Percentiles rank a stretch among this genome's conserved stretches.
Conservation (phyloP, 2,113 vertebrate species). For the Ptilonorhynchus violaceus region DNA sequence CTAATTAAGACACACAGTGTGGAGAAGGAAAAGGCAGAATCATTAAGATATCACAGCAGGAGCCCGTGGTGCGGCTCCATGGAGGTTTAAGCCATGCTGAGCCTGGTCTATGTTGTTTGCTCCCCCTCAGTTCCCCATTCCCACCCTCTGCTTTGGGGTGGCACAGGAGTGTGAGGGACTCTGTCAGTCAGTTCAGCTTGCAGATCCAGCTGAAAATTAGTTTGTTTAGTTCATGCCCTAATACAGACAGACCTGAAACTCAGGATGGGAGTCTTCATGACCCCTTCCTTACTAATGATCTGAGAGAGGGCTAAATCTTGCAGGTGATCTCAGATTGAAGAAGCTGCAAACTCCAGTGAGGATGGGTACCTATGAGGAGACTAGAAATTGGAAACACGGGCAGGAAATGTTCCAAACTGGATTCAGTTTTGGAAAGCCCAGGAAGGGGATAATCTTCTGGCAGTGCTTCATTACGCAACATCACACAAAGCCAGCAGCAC, state of each 20-base stretch:
- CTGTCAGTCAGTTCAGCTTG: not conserved
- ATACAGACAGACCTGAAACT: not conserved
- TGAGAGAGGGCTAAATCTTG: not conserved
- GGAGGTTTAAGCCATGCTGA: not conserved
- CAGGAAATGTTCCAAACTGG: not conserved
- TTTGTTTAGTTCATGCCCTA: not conserved
- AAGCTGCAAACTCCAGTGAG: not conserved
- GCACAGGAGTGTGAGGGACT: not conserved
- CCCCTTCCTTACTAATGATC: not conserved
- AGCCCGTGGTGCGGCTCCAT: not conserved
- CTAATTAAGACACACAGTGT: slow-evolving; percentile 37
- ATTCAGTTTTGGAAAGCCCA: not conserved
- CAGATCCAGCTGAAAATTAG: not conserved
- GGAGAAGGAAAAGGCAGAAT: slow-evolving; percentile 22
- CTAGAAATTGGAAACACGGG: not conserved
- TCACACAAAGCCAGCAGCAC: not conserved
- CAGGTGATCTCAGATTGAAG: not conserved
- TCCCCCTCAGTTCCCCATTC: not conserved
- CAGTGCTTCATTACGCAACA: not conserved
- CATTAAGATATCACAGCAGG: slow-evolving; percentile 54
- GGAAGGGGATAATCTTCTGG: not conserved
- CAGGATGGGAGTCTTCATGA: not conserved
- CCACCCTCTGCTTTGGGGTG: not conserved
- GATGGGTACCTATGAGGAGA: not conserved
- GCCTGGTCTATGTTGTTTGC: not conserved